These are phyloP conservation scores for Diarsia dahlii DNA, from an alignment of 2,888 invertebrate species.

Conservation along the genomic window DNA sequence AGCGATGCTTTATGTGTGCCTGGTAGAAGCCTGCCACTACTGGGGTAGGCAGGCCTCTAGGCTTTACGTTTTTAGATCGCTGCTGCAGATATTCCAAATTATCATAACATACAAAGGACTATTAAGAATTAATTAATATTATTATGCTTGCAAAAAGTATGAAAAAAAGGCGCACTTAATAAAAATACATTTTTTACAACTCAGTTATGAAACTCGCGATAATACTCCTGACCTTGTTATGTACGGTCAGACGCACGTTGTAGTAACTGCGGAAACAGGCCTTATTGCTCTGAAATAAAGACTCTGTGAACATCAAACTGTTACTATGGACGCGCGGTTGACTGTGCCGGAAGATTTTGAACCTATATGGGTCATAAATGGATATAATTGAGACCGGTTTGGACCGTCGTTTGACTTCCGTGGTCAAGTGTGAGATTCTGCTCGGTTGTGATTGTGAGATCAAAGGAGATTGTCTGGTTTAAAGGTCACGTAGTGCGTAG, in stretches of 20 bases:
- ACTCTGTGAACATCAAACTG: background rate
- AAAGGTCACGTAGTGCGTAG: conserved; percentile 28
- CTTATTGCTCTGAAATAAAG: conserved; percentile 8
- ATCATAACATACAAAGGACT: conserved; percentile 34
- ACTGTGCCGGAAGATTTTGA: conserved; percentile 49
- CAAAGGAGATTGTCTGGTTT: conserved; percentile 20
- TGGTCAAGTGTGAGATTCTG: conserved; percentile 34
- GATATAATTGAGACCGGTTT: conserved; percentile 45
- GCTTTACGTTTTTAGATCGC: background rate
- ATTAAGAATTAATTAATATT: conserved; percentile 19
- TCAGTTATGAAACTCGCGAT: conserved; percentile 26
- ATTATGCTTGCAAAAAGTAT: conserved; percentile 3
- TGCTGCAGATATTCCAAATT: conserved; percentile 9
- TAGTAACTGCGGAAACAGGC: conserved; percentile 7
- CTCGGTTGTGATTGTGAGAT: conserved; percentile 17
- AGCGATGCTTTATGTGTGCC: conserved; percentile 34
- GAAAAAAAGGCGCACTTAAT: conserved; percentile 13
- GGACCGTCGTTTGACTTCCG: conserved; percentile 40
- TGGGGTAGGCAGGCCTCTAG: background rate
- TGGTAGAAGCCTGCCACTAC: conserved; percentile 10
- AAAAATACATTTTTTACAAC: conserved; percentile 28
- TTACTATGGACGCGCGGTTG: background rate
- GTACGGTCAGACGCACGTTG: background rate
- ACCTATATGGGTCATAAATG: conserved; percentile 52
- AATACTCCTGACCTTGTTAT: conserved; percentile 40